Evolutionary conservation across 2,888 invertebrate genomes (phyloP), one percentile per base, ranked within the genome.

Genomic region (Drosophila lutescens): DNA sequence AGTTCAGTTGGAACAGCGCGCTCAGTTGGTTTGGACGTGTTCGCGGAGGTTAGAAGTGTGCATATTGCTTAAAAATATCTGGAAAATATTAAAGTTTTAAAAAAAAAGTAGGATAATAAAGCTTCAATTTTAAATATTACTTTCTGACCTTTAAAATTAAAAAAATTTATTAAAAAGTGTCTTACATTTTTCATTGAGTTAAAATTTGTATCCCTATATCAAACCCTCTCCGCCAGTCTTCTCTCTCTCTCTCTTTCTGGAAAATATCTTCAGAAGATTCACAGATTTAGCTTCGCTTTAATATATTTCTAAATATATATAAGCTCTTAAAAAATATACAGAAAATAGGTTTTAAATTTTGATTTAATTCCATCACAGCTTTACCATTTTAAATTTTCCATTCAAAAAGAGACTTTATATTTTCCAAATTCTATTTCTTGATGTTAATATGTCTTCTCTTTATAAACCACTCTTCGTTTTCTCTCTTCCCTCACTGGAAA

Each of bases 1-100:
- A 89, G 90, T 90, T 79, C 70, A 90, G 90, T 90, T 79, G 78
- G 77, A 78, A 80, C 53, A 80, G 58, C 59, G 77, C 78, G 76
- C 78, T 79, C 83, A 76, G 74, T 75, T 72, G 74, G 71, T 55
- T 73, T 74, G 57, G 91, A 89, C 86, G 89, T 90, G 76, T 78
- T 47, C 13, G 54, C 89, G 89, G 78, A 69, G 51, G 51, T 68
- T 36, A 41, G 60, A 6, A n/a, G 23, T 40, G 2, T 26, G 12
- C 12, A 9, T 13, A 8, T 38, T n/a, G 38, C 38, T 13, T 38
- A 17, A 15, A 7, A 12, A 43, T 20, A 20, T 20, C 13, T 23
- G 1, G 13, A 13, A 13, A 44, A 3, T 23, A 23, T n/a, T n/a
- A 38, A 38, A 7, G n/a, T 38, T 38, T 2, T 36, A 2, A 10